Conservation (phyloP, 2,797 vertebrate genomes). For the Caiman crocodilus region DNA sequence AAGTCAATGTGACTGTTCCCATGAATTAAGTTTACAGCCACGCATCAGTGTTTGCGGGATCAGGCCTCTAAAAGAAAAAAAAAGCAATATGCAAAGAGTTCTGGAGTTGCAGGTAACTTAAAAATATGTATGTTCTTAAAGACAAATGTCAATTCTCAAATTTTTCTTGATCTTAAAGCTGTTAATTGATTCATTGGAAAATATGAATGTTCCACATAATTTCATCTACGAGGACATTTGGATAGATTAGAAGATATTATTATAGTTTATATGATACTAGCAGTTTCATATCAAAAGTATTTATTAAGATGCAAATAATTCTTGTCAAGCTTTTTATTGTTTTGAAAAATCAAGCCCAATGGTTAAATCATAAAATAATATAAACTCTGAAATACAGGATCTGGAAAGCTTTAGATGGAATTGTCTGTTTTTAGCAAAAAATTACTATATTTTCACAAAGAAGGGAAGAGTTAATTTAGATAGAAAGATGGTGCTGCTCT, state of each 20-base stretch:
- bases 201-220: background rate
- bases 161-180: background rate
- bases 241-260: background rate
- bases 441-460: background rate
- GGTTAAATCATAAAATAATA: background rate
- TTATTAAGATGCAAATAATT: background rate
- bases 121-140: background rate
- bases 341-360: background rate
- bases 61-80: background rate
- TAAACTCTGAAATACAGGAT: background rate
- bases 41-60: background rate
- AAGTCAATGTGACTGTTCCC: background rate
- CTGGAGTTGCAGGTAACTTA: background rate
- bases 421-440: background rate
- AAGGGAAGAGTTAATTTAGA: background rate
- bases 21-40: background rate
- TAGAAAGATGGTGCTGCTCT: background rate
- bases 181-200: background rate
- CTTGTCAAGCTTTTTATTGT: background rate
- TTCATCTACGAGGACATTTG: rapidly evolving
- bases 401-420: background rate
- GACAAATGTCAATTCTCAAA: background rate
- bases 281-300: background rate
- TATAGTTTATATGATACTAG: background rate
- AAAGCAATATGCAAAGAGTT: background rate